phyloP scores from a whole-genome alignment of 2,888 invertebrate genomes.

The Aphelenchoides bicaudatus region DNA sequence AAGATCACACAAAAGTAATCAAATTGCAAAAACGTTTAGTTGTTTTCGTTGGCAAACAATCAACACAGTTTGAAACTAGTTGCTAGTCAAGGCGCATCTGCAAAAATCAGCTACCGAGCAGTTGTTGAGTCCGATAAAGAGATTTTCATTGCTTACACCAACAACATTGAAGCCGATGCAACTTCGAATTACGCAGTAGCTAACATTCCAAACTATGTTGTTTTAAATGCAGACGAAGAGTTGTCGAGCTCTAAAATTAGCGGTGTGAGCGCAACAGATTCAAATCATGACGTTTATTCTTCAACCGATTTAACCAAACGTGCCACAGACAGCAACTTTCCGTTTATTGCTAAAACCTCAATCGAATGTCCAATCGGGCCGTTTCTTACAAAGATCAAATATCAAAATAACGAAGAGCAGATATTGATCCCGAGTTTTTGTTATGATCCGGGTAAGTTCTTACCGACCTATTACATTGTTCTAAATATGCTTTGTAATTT shows the following conservation, averaged over 20 bases:
- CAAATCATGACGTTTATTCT: background rate
- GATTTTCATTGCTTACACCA: background rate
- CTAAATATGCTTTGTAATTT: no score
- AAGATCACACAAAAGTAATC: no score
- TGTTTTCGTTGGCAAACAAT: no score
- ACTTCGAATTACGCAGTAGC: background rate
- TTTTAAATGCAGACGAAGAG: background rate
- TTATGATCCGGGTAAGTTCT: constrained; percentile 19
- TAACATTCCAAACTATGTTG: background rate
- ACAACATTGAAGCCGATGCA: background rate
- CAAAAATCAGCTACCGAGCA: no score
- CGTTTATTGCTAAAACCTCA: background rate
- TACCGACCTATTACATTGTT: no score
- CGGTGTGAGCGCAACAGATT: background rate
- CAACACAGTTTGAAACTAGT: no score
- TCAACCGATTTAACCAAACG: background rate
- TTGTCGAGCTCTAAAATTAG: background rate
- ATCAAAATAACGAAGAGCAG: background rate
- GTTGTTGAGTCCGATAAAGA: background rate
- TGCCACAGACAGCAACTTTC: constrained; percentile 2
- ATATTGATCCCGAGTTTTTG: background rate
- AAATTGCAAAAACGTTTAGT: no score
- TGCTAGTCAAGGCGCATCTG: no score
- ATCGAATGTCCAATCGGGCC: background rate
- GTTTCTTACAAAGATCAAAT: background rate